Percentiles rank a stretch among this genome's conserved stretches.
These are phyloP conservation scores for Megastigmus dorsalis DNA, from an alignment of 2,888 invertebrate species.

Conservation along the genomic window DNA sequence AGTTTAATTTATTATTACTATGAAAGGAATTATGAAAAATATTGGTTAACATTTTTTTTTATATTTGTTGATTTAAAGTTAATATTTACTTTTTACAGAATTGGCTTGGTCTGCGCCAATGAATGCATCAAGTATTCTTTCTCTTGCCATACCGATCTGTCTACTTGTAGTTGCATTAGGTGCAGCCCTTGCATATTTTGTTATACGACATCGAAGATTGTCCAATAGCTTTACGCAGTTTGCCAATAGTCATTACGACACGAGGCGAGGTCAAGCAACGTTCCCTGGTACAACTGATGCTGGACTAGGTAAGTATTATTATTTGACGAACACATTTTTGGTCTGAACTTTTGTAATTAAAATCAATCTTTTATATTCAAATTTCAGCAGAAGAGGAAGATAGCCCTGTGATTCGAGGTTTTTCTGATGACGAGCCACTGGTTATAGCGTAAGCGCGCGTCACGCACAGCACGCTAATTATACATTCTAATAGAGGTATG, in stretches of 20 bases:
- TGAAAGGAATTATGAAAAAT: background rate
- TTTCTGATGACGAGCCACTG: constrained; percentile 95
- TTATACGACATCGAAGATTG: constrained; percentile 83
- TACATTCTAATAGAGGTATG: constrained; percentile 55
- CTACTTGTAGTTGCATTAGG: constrained; percentile 77
- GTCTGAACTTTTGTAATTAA: background rate
- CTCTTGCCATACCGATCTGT: constrained; percentile 77
- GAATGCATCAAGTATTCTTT: constrained; percentile 70
- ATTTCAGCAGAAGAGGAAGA: constrained; percentile 84
- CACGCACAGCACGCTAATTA: background rate
- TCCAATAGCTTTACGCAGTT: constrained; percentile 87
- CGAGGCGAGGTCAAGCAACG: constrained; percentile 89
- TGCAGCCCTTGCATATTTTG: constrained; percentile 79
- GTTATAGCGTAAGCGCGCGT: constrained; percentile 85
- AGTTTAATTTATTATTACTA: too few species aligned
- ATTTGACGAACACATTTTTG: background rate
- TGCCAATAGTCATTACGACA: constrained; percentile 90
- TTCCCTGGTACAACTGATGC: constrained; percentile 80
- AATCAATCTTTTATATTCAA: background rate
- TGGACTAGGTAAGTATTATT: constrained; percentile 78
- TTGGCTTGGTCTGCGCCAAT: constrained; percentile 63
- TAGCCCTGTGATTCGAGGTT: constrained; percentile 91
- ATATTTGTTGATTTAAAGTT: background rate
- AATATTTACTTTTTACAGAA: constrained; percentile 50
- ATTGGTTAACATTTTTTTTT: background rate